Conservation (phyloP, 2,113 vertebrate genomes). For the Lepus timidus region DNA sequence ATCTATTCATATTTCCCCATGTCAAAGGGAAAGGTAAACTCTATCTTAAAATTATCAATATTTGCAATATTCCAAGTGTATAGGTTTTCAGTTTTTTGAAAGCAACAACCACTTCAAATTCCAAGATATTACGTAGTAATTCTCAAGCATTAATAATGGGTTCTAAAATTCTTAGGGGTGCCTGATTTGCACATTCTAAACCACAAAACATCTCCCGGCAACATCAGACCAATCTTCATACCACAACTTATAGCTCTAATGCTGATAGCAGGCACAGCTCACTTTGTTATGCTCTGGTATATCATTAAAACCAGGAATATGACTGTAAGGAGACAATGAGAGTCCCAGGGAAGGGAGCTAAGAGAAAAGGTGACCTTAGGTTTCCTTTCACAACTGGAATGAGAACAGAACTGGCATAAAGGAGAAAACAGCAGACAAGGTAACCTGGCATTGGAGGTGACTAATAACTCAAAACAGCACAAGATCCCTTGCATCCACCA, state of each 20-base stretch:
- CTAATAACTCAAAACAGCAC: slow-evolving; percentile 43
- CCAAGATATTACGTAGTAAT: slow-evolving; percentile 42
- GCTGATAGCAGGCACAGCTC: slow-evolving; percentile 5
- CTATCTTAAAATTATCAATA: slow-evolving; percentile 60
- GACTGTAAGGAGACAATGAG: slow-evolving; percentile 20
- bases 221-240: slow-evolving; percentile 27
- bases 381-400: slow-evolving; percentile 48
- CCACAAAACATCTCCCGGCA: slow-evolving; percentile 32
- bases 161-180: slow-evolving; percentile 35
- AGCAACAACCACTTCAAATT: slow-evolving; percentile 60
- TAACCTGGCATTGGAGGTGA: slow-evolving; percentile 25
- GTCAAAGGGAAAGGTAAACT: slow-evolving; percentile 36
- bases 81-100: slow-evolving; percentile 47
- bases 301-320: slow-evolving; percentile 51
- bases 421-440: background rate
- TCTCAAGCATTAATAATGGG: slow-evolving; percentile 35
- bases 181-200: slow-evolving; percentile 48
- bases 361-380: slow-evolving; percentile 46
- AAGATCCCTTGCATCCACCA: slow-evolving; percentile 33
- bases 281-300: slow-evolving; percentile 30
- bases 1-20: slow-evolving; percentile 46
- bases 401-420: slow-evolving; percentile 26
- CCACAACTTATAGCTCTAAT: background rate
- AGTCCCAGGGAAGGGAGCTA: slow-evolving; percentile 7
- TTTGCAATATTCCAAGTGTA: slow-evolving; percentile 25